phyloP scores from a whole-genome alignment of 1,140 invertebrate species.

The Lepidurus apus region DNA sequence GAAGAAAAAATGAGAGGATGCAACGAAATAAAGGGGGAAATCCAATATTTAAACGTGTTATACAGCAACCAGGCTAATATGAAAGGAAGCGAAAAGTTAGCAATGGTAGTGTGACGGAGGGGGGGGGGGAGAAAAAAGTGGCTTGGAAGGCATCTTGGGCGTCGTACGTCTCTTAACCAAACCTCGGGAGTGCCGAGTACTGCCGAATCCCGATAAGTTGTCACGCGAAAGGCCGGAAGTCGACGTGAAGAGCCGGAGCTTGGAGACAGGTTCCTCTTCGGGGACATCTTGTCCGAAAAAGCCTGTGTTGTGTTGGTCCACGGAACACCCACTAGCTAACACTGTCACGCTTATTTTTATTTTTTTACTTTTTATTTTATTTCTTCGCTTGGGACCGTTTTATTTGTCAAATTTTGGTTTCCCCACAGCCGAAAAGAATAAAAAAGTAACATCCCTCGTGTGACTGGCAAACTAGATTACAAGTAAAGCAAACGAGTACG shows the following conservation, averaged over 20 bases:
- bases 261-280: not conserved
- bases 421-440: not conserved
- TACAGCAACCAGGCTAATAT: not conserved
- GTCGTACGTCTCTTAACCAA: not conserved
- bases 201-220: slow-evolving; percentile 13
- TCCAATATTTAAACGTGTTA: not conserved
- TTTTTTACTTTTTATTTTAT: not conserved
- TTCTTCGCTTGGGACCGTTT: not conserved
- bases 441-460: not conserved
- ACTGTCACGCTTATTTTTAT: not conserved
- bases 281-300: slow-evolving; percentile 1
- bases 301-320: not conserved
- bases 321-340: not conserved
- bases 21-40: not conserved
- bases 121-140: not conserved
- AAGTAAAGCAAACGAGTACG: not conserved
- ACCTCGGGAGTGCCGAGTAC: not conserved
- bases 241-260: slow-evolving; percentile 8
- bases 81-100: not conserved
- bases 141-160: not conserved
- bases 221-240: slow-evolving; percentile 4
- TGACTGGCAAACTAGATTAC: not conserved
- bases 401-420: not conserved
- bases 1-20: not conserved
- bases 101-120: not conserved